Percentiles rank a stretch among this genome's conserved stretches.
These are phyloP conservation scores for Sebastolobus alascanus DNA, from an alignment of 2,797 vertebrate species.

Conservation along the genomic window DNA sequence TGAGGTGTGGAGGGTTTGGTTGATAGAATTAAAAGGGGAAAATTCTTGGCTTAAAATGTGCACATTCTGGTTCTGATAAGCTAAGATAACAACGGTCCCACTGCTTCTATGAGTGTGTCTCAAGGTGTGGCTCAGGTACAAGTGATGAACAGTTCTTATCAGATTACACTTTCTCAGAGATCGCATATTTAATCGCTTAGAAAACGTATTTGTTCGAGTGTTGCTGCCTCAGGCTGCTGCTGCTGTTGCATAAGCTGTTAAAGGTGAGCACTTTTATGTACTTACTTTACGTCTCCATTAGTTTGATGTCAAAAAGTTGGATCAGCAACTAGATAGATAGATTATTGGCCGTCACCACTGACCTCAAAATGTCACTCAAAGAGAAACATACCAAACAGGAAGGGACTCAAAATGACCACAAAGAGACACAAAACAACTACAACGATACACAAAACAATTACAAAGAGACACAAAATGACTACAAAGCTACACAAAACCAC, in stretches of 20 bases:
- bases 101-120: background rate
- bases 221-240: background rate
- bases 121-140: background rate
- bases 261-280: background rate
- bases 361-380: too few species aligned
- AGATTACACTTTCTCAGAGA: background rate
- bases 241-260: background rate
- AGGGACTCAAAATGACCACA: too few species aligned
- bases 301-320: background rate
- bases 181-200: background rate
- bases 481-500: too few species aligned
- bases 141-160: background rate
- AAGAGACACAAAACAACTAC: too few species aligned
- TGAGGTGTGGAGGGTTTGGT: constrained; percentile 23
- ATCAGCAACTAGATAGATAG: too few species aligned
- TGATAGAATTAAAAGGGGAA: background rate
- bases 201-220: background rate
- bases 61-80: constrained; percentile 12
- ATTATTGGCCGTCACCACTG: too few species aligned
- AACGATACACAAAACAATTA: too few species aligned
- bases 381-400: too few species aligned
- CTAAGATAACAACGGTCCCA: background rate
- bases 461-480: too few species aligned
- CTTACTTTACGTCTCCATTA: background rate
- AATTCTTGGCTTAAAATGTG: background rate